Base-by-base conservation (phyloP, 2,888 invertebrate species). In the Erebia aethiops region DNA sequence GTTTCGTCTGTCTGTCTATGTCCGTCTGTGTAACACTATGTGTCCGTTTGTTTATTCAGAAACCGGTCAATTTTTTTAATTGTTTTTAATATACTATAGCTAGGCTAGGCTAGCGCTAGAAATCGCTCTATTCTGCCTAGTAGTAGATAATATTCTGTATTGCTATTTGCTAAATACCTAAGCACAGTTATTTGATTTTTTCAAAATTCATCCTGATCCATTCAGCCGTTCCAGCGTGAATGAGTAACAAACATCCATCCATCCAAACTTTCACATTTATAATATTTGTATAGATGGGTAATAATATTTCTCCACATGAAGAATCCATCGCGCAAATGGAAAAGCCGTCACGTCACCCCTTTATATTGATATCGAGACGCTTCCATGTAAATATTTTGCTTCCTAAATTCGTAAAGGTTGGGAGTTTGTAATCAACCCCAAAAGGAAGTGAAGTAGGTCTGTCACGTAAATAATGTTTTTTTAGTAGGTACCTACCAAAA, bases 321-420 rank as follows among this genome's bases (percentile, higher is more conserved):
- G 21, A 46, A 16, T 61, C 46, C 46, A 61, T 61, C 62, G 18
- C 62, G 62, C 46, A 49, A 49, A 62, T 49, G 21, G 62, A 62
- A 62, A 62, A 60, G 41, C 21, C 21, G 11, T 62, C 62, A 49
- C 21, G 11, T 62, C 62, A 49, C 56, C 52, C 57, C 63, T 74
- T 46, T 64, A 64, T 56, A 57, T 51, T 8, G 49, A 62, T 21
- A 21, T 8, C 13, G 62, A 62, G 62, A 49, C 21, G 62, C 18
- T 62, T 62, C 21, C 21, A 62, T 1, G 49, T 43, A 61, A 61
- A 61, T 61, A 43, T 61, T 62, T 46, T 62, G 46, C 62, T 62
- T 21, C 18, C 18, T 18, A 14, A 26, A 49, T 46, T 62, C 62
- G 13, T 49, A 62, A 21, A 49, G 14, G 18, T 49, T 49, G 62